Evolutionary conservation across 2,113 vertebrate species (phyloP), one percentile per base, ranked within the genome.

Genomic region (Rhinoderma darwinii): DNA sequence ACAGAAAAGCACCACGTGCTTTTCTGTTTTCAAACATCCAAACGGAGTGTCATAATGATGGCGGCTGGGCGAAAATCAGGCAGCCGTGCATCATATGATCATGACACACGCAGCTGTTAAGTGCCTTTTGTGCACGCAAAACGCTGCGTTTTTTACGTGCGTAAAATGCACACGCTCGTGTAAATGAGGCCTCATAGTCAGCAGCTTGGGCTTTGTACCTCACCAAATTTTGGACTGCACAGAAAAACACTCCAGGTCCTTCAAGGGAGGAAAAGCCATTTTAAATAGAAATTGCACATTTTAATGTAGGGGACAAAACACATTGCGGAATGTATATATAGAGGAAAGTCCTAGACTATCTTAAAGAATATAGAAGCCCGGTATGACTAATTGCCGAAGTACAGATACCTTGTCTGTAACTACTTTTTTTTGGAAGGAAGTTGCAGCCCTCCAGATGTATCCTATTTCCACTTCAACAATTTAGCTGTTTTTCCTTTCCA

Each of bases 371-470:
- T 32, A 5, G 17, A 1, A 74, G 7, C 18, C 54, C 18, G 5
- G 39, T 47, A 10, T 14, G 18, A 0, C 15, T 75, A 41, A 35
- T 68, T 41, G 37, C 3, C 3, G 10, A 27, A 43, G 72, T 6
- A 2, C 72, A 74, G 14, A 74, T 74, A 9, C 22, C 22, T 74
- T 32, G 27, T 74, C 39, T 2, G 37, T 41, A 44, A 74, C 32
- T 74, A 39, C 37, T n/a, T 59, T n/a, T 32, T 22, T 22, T 39
- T 50, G 47, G 54, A 47, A 84, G 83, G 83, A 84, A 84, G 54
- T 47, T 50, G 83, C 73, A n/a, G 54, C 70, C 83, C 72, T 84
- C 83, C 83, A 84, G 83, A 84, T 84, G 83, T 35, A 76, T 84
- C 83, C 83, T 84, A 51, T 84, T 59, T 44, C 47, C 20, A 56